A percentile compares a stretch with the other conserved stretches of the same genome.
Conservation (phyloP, 1,140 invertebrate genomes). For the Ericerus pela region DNA sequence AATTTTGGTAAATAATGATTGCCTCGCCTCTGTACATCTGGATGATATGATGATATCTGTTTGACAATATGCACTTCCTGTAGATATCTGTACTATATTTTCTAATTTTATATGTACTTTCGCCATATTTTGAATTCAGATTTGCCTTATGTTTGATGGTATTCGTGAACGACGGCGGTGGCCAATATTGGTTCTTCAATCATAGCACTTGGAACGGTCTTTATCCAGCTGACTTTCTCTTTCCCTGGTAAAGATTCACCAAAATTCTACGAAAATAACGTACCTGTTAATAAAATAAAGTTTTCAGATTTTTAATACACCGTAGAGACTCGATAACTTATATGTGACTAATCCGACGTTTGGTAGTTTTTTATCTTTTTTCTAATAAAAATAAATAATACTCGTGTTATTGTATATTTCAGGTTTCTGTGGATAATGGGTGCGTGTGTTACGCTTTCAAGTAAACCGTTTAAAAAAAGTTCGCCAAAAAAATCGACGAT, state of each 20-base stretch:
- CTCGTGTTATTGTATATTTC: constrained; percentile 10
- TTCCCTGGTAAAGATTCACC: constrained; percentile 59
- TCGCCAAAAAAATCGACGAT: constrained; percentile 23
- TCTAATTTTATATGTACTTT: too few relatives aligned
- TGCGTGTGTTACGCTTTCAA: constrained; percentile 47
- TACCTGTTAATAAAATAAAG: too few relatives aligned
- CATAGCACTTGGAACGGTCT: constrained; percentile 79
- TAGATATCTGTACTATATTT: too few relatives aligned
- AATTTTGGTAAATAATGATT: too few relatives aligned
- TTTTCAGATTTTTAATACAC: too few relatives aligned
- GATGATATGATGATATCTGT: too few relatives aligned
- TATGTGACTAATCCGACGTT: neutral
- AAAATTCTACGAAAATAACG: too few relatives aligned
- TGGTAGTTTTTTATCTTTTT: neutral
- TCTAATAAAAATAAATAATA: neutral
- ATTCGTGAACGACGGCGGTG: constrained; percentile 72
- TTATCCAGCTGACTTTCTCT: constrained; percentile 72
- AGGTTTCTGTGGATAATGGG: constrained; percentile 77
- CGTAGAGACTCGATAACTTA: too few relatives aligned
- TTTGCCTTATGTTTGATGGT: constrained; percentile 43
- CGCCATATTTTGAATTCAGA: constrained; percentile 16
- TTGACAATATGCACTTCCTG: too few relatives aligned
- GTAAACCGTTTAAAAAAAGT: constrained; percentile 30
- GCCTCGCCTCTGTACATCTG: too few relatives aligned
- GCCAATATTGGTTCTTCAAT: constrained; percentile 58